Conservation (phyloP, 2,113 vertebrate genomes). For the Chloroceryle aenea region DNA sequence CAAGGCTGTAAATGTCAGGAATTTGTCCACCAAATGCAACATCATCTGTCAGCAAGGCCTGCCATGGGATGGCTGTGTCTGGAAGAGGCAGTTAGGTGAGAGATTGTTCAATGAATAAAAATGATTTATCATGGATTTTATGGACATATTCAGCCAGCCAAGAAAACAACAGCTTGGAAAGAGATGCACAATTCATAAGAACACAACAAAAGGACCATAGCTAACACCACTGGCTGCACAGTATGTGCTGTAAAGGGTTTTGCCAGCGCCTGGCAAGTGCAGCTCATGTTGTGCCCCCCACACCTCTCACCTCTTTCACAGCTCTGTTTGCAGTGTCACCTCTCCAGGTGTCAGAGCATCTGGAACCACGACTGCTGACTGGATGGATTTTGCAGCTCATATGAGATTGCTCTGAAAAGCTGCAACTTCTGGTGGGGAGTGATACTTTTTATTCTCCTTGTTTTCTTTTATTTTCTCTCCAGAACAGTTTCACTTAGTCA, state of each 20-base stretch:
- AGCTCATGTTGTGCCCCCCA: not conserved
- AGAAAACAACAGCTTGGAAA: not conserved
- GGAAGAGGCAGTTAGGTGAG: not conserved
- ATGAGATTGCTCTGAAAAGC: not conserved
- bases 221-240: not conserved
- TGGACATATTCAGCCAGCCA: not conserved
- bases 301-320: accelerated
- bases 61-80: not conserved
- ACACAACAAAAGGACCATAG: not conserved
- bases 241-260: not conserved
- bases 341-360: not conserved
- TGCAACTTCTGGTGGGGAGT: not conserved
- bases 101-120: not conserved
- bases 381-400: not conserved
- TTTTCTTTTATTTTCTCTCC: not conserved
- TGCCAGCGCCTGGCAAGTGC: not conserved
- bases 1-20: constrained; percentile 6
- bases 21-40: not conserved
- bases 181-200: not conserved
- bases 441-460: not conserved
- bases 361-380: not conserved
- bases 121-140: not conserved
- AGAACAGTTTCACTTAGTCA: not conserved
- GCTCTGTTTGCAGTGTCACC: not conserved
- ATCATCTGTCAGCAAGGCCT: not conserved